Base-by-base conservation (phyloP, 2,888 invertebrate genomes). In the Aphodius sticticus region DNA sequence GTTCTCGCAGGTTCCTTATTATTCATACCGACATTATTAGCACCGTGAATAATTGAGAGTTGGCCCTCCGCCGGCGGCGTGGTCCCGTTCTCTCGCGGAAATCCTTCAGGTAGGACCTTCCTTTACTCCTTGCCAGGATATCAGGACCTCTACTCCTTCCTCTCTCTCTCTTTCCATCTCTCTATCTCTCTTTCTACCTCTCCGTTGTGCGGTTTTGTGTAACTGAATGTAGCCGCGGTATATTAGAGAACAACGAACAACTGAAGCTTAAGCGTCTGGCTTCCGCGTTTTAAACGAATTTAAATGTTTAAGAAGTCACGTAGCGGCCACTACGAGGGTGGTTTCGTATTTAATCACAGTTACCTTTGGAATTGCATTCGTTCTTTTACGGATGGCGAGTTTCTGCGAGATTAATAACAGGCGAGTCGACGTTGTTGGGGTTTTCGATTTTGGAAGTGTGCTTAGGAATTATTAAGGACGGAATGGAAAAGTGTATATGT, bases 21-120 rank as follows among this genome's bases (percentile, higher is more conserved):
- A 89, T 89, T 89, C 89, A 89, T 88, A 88, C 86, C 88, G 85
- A 87, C 88, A 88, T 89, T 88, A 89, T 88, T 88, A 87, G 87
- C 82, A 84, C 81, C 81, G 80, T 88, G 86, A 88, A 88, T 88
- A 86, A 88, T 87, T 87, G 83, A 87, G 6, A 36, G n/a, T 53
- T 53, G 7, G 53, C 53, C 53, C 9, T 53, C 7, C 53, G 53
- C 53, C 53, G 53, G 7, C 12, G 53, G 53, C 53, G 53, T 5
- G 53, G 53, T 9, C 53, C 53, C 53, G 53, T 12, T 26, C 26
- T 26, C 26, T 26, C 26, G 26, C 26, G 26, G 53, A 53, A 53
- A 53, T 53, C 53, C 53, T 53, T 53, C 53, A 53, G 53, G 53
- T 53, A 53, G 9, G 53, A 53, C 53, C 53, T 53, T 26, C 26